Conservation (phyloP, 1,140 invertebrate genomes). For the Nautilus pompilius region DNA sequence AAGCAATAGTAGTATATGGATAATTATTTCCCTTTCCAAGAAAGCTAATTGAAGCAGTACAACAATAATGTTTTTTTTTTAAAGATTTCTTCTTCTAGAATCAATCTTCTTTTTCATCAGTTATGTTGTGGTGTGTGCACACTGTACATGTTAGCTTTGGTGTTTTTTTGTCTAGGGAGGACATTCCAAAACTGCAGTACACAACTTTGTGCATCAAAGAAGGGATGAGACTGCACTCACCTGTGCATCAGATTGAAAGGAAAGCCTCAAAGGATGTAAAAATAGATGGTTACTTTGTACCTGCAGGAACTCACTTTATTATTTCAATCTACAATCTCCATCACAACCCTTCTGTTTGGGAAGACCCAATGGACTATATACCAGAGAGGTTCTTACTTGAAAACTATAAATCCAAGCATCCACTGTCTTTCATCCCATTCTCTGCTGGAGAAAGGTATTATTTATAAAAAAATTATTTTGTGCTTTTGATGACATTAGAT, state of each 20-base stretch:
- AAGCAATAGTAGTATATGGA: too few species aligned
- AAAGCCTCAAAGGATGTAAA: constrained; percentile 33
- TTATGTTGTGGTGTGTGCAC: too few species aligned
- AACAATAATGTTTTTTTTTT: too few species aligned
- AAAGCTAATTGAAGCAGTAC: too few species aligned
- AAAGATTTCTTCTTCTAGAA: too few species aligned
- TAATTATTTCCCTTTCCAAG: too few species aligned
- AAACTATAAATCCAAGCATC: constrained; percentile 20
- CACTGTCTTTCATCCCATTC: constrained; percentile 38
- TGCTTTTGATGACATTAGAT: too few species aligned
- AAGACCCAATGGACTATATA: constrained; percentile 29
- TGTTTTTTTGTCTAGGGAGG: constrained; percentile 22
- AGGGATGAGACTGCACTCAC: constrained; percentile 46
- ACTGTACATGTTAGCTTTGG: too few species aligned
- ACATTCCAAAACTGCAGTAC: constrained; percentile 43
- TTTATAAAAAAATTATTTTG: too few species aligned
- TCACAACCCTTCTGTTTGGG: constrained; percentile 25
- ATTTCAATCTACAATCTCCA: constrained; percentile 24
- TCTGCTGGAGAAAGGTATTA: constrained; percentile 36
- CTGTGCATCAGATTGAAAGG: constrained; percentile 69
- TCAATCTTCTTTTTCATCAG: too few species aligned
- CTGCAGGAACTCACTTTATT: constrained; percentile 17
- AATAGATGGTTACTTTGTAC: constrained; percentile 19
- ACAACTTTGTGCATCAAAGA: constrained; percentile 54
- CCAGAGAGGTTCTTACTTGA: constrained; percentile 34